Conservation (phyloP, 1,140 invertebrate species). For the Macrostomum lignano region DNA sequence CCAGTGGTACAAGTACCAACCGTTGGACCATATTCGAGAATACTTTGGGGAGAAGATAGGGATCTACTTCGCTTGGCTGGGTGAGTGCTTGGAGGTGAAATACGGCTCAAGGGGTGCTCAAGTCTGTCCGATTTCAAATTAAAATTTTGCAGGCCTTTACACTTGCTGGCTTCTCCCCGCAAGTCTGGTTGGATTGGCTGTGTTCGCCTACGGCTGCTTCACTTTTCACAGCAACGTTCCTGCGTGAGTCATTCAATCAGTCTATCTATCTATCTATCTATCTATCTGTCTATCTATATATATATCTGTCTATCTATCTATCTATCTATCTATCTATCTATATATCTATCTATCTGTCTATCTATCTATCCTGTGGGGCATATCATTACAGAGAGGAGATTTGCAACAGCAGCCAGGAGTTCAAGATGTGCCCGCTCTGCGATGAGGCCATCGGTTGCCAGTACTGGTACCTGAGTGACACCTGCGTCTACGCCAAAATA, state of each 20-base stretch:
- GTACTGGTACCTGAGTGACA: slow-evolving; percentile 40
- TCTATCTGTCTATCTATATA: too few species aligned
- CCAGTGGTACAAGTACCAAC: slow-evolving; percentile 35
- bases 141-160: slow-evolving; percentile 40
- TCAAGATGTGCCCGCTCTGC: slow-evolving; percentile 48
- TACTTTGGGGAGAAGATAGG: slow-evolving; percentile 30
- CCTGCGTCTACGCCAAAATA: slow-evolving; percentile 38
- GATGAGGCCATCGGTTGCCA: slow-evolving; percentile 38
- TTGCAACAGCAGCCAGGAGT: slow-evolving; percentile 20
- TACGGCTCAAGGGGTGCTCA: too few species aligned
- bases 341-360: too few species aligned
- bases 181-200: slow-evolving; percentile 51
- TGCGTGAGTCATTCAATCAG: slow-evolving; percentile 14
- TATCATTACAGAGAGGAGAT: slow-evolving; percentile 23
- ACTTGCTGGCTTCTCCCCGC: slow-evolving; percentile 61
- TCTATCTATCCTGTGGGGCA: too few species aligned
- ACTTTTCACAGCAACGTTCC: slow-evolving; percentile 32
- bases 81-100: neutral
- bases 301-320: too few species aligned
- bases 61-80: slow-evolving; percentile 27
- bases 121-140: too few species aligned
- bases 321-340: too few species aligned
- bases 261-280: too few species aligned
- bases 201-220: slow-evolving; percentile 42
- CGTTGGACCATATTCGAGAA: slow-evolving; percentile 5